Evolutionary conservation across 1,140 invertebrate species (phyloP), one percentile per base, ranked within the genome.

Genomic region (Pogonomyrmex californicus): DNA sequence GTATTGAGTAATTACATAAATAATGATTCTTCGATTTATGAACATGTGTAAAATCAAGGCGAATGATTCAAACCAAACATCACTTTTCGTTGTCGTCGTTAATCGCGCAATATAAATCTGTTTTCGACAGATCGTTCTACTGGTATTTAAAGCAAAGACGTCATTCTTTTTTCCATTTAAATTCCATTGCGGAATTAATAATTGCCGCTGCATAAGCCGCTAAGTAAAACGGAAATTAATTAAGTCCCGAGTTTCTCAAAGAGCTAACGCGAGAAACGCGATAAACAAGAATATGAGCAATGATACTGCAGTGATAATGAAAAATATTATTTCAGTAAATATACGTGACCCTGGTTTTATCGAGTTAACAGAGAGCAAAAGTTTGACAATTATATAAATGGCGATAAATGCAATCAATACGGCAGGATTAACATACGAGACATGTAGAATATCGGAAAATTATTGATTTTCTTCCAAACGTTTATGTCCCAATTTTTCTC

Each of bases 301-400:
- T 23, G n/a, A 58, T 76, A 76, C 7, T n/a, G 54, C 14, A 76
- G 41, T 58, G 75, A 47, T 77, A 77, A 77, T 63, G 10, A 10
- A 77, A 77, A 47, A 38, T 62, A 77, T 77, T 23, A 12, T n/a
- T 77, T 47, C 38, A 47, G 6, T 7, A 76, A 23, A 62, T 76
- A 75, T 60, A 60, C 6, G n/a, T 6, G 7, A 76, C 12, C 23
- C 17, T 14, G 33, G 41, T 47, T 47, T 14, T 62, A 44, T 77
- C 38, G 10, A 63, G 12, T 41, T 58, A 41, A 56, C 36, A 14
- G 30, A 77, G 9, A n/a, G 41, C 75, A 77, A 33, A 77, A 60
- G 38, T 66, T 79, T 66, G 38, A 51, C 12, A 79, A 68, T 54
- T 79, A 68, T 38, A n/a, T 68, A 79, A 79, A 0, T 23, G 10